Evolutionary conservation across 1,140 invertebrate genomes (phyloP), one percentile per base, ranked within the genome.

Genomic region (Drosophila ambigua): DNA sequence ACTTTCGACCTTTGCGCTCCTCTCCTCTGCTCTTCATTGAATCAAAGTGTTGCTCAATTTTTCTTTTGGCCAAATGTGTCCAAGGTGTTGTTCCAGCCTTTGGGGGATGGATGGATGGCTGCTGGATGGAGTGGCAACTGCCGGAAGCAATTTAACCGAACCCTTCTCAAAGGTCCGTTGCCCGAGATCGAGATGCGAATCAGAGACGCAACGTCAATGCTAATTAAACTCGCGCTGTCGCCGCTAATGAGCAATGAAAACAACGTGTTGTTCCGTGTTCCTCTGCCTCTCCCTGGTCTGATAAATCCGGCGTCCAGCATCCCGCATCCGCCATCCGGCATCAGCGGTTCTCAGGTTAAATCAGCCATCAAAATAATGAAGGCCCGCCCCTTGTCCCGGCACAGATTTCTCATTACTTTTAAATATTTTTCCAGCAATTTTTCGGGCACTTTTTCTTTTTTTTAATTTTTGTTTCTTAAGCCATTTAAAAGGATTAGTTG

Each of bases 161-260:
- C 79, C 84, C 84, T 79, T 84, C 64, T 84, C 51, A 76, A 68
- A 76, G 55, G 62, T 52, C 50, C 57, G 15, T 31, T 15, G 20
- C 15, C 45, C 51, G 48, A 46, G 63, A 69, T 26, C 62, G 28
- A 61, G 69, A 66, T 57, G 48, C 58, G 54, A 60, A 62, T 78
- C 82, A 78, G 80, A 84, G 59, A 72, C 83, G 77, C 62, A 68
- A 79, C 83, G 82, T 87, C 82, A 81, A 73, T 87, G 82, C 82
- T 89, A 87, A 87, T 87, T 87, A 87, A 87, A 87, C 84, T 87
- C 84, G 83, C 84, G 82, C 82, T 82, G 82, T 85, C 82, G 79
- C 84, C 84, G 78, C 85, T 90, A 90, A 90, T 90, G 85, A 90
- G 81, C 85, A 90, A 90, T 90, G 85, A 90, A 90, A 90, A 90